These are phyloP conservation scores for Plusia festucae DNA, from an alignment of 2,888 invertebrate genomes.

Conservation along the genomic window DNA sequence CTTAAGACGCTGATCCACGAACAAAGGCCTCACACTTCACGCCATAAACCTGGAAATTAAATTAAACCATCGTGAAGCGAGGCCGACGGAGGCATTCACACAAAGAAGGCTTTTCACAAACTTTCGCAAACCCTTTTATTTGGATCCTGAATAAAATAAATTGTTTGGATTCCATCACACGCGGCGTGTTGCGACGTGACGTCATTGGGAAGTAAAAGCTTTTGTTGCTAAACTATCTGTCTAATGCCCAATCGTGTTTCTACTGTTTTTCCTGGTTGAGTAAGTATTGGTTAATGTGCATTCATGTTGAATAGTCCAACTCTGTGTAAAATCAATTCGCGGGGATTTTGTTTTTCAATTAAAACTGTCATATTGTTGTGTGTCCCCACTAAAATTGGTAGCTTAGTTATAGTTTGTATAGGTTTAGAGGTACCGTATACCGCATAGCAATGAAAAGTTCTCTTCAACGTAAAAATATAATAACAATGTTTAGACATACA, in stretches of 20 bases:
- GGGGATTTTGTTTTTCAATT: no score
- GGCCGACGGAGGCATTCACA: constrained; percentile 58
- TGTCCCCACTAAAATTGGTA: no score
- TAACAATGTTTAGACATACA: no score
- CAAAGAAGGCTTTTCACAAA: constrained; percentile 65
- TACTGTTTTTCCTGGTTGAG: not conserved
- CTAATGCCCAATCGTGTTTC: constrained; percentile 12
- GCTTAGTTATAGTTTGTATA: no score
- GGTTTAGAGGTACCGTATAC: no score
- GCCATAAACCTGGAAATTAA: constrained; percentile 59
- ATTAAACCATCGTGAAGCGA: constrained; percentile 54
- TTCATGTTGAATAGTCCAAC: not conserved
- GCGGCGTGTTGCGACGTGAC: constrained; percentile 60
- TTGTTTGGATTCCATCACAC: constrained; percentile 70
- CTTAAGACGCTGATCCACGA: constrained; percentile 19
- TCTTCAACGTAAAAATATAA: no score
- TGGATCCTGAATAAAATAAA: constrained; percentile 73
- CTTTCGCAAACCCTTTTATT: constrained; percentile 70
- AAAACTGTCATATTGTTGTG: no score
- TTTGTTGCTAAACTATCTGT: constrained; percentile 33
- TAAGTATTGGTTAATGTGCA: not conserved
- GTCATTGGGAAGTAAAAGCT: constrained; percentile 73
- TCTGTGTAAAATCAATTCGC: no score
- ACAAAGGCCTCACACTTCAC: constrained; percentile 39
- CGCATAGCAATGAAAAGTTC: no score